Evolutionary conservation across 1,140 invertebrate genomes (phyloP).

Genomic region (Eufriesea mexicana): DNA sequence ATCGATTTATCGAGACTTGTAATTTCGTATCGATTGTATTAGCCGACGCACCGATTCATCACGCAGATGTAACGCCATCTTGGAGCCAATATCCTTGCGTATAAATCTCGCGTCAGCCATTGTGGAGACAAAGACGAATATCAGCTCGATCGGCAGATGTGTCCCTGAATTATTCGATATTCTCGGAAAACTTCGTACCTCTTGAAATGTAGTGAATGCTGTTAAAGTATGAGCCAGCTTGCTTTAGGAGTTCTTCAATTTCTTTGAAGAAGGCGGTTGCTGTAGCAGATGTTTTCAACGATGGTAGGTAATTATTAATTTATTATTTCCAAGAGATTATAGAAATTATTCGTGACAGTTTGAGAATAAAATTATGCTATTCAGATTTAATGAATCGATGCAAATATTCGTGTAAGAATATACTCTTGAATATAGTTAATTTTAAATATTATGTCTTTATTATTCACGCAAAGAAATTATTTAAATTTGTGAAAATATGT

Average conservation of each 20-base stretch:
- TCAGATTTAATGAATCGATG: no score
- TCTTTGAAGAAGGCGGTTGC: background rate
- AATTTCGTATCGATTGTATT: constrained; percentile 54
- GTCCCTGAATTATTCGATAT: constrained; percentile 63
- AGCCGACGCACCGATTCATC: constrained; percentile 63
- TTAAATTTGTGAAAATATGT: no score
- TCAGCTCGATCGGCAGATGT: constrained; percentile 63
- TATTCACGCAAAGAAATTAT: no score
- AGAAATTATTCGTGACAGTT: no score
- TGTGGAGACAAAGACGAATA: constrained; percentile 71
- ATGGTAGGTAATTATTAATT: no score
- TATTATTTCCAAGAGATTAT: no score
- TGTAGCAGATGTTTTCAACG: background rate
- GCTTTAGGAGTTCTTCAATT: no score
- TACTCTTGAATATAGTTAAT: no score
- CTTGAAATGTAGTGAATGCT: background rate
- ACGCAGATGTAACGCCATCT: constrained; percentile 66
- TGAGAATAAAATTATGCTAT: no score
- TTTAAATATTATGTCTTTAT: no score
- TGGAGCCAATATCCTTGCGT: constrained; percentile 70
- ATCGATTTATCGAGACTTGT: constrained; percentile 23
- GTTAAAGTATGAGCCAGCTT: background rate
- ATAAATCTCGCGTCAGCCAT: constrained; percentile 71
- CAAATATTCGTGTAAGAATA: no score
- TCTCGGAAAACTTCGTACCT: constrained; percentile 4